Base-by-base conservation (phyloP, 2,888 invertebrate genomes). In the Artemia sinica region DNA sequence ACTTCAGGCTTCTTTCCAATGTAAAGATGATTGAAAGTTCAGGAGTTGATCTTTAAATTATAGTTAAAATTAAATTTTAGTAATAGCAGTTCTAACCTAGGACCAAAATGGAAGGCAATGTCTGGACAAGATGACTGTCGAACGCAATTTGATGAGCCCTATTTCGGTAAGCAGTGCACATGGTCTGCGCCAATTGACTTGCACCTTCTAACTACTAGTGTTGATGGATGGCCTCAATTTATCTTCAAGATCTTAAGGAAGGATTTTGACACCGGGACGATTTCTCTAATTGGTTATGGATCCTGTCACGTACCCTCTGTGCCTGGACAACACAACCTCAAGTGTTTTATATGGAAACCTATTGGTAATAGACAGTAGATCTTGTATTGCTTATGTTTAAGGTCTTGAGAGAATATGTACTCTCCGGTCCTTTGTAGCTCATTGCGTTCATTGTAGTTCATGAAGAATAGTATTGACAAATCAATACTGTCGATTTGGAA, bases 101-200 rank as follows among this genome's bases (percentile, higher is more conserved):
- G 63, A n/a, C 28, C 63, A 18, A 58, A 58, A 58, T 58, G 63
- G 63, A 28, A 58, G 28, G 11, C 28, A 10, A 8, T 58, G 9
- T 58, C 63, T 58, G 63, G 63, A 18, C 28, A 28, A 18, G 63
- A 18, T n/a, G 63, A 58, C 63, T 18, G 63, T 28, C 63, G 63
- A 58, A 58, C 63, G n/a, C 63, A 58, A 9, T 58, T 18, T 58
- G 63, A 58, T 58, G 63, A 58, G 63, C 63, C 63, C n/a, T 58
- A 58, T 28, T 58, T 58, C 28, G 63, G 63, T n/a, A 28, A 58
- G 14, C 63, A 58, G 63, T 18, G 28, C 10, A 18, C 14, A 28
- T 58, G 63, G 63, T 58, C 63, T 2, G 28, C 14, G n/a, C 63
- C 63, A 2, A 28, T 58, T 8, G 63, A 58, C 10, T 18, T 58